These are phyloP conservation scores for Syritta pipiens DNA, from an alignment of 2,888 invertebrate genomes.

Conservation along the genomic window DNA sequence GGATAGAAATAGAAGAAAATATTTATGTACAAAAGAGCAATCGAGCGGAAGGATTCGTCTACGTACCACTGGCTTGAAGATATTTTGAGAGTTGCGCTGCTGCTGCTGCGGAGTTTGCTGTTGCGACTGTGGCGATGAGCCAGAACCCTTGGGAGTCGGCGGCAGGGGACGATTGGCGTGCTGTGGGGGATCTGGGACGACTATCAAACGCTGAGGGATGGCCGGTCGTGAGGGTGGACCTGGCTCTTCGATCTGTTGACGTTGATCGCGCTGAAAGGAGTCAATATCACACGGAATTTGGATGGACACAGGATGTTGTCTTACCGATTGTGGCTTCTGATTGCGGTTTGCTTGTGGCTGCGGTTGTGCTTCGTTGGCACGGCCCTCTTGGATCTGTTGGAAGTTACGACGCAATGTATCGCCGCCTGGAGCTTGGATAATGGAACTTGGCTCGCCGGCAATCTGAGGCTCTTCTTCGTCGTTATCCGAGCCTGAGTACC, in stretches of 20 bases:
- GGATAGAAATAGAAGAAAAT: background rate
- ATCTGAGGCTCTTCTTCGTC: slow-evolving; percentile 96
- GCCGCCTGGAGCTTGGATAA: slow-evolving; percentile 91
- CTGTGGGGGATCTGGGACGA: slow-evolving; percentile 93
- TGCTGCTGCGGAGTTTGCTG: slow-evolving; percentile 83
- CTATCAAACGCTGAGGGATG: slow-evolving; percentile 93
- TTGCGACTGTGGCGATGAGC: slow-evolving; percentile 81
- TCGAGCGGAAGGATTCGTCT: too few species aligned
- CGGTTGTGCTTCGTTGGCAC: slow-evolving; percentile 83
- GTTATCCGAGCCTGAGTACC: slow-evolving; percentile 97
- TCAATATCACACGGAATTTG: slow-evolving; percentile 28
- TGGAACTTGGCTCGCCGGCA: slow-evolving; percentile 96
- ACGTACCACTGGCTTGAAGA: slow-evolving; percentile 93
- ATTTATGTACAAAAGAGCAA: too few species aligned
- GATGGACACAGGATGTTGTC: slow-evolving; percentile 68
- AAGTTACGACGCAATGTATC: slow-evolving; percentile 98
- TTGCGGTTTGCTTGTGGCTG: slow-evolving; percentile 83
- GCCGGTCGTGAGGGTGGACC: slow-evolving; percentile 93
- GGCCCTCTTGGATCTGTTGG: slow-evolving; percentile 95
- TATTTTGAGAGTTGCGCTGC: slow-evolving; percentile 90
- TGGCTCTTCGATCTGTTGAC: slow-evolving; percentile 85
- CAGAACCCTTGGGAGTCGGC: slow-evolving; percentile 87
- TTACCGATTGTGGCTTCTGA: slow-evolving; percentile 79
- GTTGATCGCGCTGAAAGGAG: slow-evolving; percentile 74
- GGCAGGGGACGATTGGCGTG: slow-evolving; percentile 86